Evolutionary conservation across 2,888 invertebrate genomes (phyloP).

Genomic region (Coremacera marginata): DNA sequence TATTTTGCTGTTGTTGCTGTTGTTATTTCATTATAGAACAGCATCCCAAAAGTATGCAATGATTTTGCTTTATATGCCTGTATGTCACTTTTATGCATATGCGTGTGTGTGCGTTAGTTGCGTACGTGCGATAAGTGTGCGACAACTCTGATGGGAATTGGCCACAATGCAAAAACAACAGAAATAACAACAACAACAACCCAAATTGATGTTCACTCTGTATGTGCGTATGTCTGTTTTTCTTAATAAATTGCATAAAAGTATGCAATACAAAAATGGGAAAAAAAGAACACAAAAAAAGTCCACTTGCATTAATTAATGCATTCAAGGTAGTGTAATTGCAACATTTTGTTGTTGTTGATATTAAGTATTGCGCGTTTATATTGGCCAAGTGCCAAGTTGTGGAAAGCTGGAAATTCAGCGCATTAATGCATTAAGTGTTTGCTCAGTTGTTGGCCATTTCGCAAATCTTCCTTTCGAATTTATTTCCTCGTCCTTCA

Average conservation of each 20-base stretch:
- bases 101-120: slow-evolving; percentile 43
- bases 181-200: neutral
- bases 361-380: neutral
- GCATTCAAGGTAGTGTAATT: slow-evolving; percentile 3
- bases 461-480: too few species aligned
- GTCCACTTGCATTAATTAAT: slow-evolving; percentile 40
- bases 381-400: too few species aligned
- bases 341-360: neutral
- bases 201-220: neutral
- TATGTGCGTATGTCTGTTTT: slow-evolving; percentile 33
- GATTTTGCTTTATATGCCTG: neutral
- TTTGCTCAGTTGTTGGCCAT: too few species aligned
- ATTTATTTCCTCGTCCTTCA: too few species aligned
- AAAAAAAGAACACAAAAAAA: slow-evolving; percentile 30
- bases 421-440: too few species aligned
- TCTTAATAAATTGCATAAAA: slow-evolving; percentile 39
- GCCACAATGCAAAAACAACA: slow-evolving; percentile 33
- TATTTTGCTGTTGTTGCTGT: slow-evolving; percentile 4
- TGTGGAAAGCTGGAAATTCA: too few species aligned
- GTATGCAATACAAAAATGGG: slow-evolving; percentile 13
- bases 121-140: slow-evolving; percentile 42
- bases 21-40: slow-evolving; percentile 49
- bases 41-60: slow-evolving; percentile 53
- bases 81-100: slow-evolving; percentile 31
- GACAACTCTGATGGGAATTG: slow-evolving; percentile 38